Conservation (phyloP, 2,113 vertebrate species). For the Tupaia tana region DNA sequence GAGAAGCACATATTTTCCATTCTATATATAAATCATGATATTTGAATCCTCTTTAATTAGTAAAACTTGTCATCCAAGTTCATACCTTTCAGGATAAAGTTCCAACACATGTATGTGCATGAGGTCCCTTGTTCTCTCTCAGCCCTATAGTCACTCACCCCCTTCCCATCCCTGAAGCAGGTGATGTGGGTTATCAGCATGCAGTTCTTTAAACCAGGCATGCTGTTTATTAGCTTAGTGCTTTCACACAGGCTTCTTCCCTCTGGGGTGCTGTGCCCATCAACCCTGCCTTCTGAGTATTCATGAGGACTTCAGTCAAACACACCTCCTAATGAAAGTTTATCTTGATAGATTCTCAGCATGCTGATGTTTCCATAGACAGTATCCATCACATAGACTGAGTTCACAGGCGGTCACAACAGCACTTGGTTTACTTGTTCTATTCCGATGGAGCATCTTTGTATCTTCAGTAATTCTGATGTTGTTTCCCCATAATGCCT, state of each 20-base stretch:
- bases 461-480: not conserved
- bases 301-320: not conserved
- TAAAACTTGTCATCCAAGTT: not conserved
- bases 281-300: not conserved
- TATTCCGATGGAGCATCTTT: not conserved
- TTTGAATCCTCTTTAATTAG: conserved; percentile 6
- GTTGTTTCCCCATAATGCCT: not conserved
- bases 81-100: not conserved
- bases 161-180: not conserved
- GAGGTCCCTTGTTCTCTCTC: not conserved
- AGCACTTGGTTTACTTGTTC: not conserved
- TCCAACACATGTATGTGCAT: no score
- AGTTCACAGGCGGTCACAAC: not conserved
- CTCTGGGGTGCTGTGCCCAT: not conserved
- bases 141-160: not conserved
- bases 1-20: not conserved
- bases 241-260: not conserved
- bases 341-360: not conserved
- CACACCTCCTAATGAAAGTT: not conserved
- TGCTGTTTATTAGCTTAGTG: not conserved
- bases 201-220: not conserved
- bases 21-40: not conserved
- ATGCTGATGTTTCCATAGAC: not conserved
- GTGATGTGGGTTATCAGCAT: fast-evolving
- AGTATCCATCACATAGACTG: not conserved